Percentiles rank a stretch among this genome's conserved stretches.
Evolutionary conservation across 1,140 invertebrate species (phyloP).

Genomic region (Solenopsis invicta): DNA sequence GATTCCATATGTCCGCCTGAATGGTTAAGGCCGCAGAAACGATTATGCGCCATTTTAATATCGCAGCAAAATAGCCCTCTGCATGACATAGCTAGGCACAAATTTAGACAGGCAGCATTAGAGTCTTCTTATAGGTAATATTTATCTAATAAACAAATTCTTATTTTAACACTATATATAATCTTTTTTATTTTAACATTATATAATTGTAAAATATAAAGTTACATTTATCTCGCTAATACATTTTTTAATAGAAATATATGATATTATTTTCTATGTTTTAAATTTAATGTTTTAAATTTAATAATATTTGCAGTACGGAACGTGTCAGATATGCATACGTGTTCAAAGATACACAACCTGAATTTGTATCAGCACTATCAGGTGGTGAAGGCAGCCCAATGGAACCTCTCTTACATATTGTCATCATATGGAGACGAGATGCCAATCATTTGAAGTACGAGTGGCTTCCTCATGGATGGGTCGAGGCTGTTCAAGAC

Average conservation of each 20-base stretch:
- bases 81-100: constrained; percentile 88
- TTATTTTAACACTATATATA: constrained; percentile 9
- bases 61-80: constrained; percentile 89
- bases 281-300: neutral
- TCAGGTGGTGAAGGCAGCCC: constrained; percentile 88
- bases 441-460: constrained; percentile 95
- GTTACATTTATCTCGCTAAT: neutral
- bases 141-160: constrained; percentile 14
- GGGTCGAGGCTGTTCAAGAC: constrained; percentile 83
- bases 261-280: neutral
- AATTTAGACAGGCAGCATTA: constrained; percentile 91
- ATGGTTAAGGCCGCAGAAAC: constrained; percentile 93
- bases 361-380: constrained; percentile 93
- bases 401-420: constrained; percentile 90
- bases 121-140: constrained; percentile 87
- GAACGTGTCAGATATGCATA: constrained; percentile 95
- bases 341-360: constrained; percentile 94
- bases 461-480: constrained; percentile 91
- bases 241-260: neutral
- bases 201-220: constrained; percentile 2
- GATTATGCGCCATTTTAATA: constrained; percentile 95
- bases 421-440: constrained; percentile 96
- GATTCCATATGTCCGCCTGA: constrained; percentile 96
- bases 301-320: constrained; percentile 83
- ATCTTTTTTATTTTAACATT: neutral